Base-by-base conservation (phyloP, 53 echinoderm and acorn worm species). In the Holothuria leucospilota region DNA sequence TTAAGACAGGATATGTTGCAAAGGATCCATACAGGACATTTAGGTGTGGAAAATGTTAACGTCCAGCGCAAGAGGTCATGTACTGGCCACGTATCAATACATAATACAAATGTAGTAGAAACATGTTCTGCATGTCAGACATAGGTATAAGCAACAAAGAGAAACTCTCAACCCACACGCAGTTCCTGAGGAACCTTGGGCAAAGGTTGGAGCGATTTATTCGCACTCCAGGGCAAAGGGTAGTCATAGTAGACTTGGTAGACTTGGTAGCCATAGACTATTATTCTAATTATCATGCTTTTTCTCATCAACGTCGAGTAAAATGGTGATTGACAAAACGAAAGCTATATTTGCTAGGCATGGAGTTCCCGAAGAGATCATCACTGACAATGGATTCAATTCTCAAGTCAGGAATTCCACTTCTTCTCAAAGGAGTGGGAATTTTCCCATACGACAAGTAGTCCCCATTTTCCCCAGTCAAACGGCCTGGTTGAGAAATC, bases 331-430 rank as follows among this genome's bases (percentile, higher is more conserved):
- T n/a, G n/a, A n/a, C n/a, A 20, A 68, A 62, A 77, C 84, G 68
- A 88, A 77, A 68, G 25, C 87, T 10, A 68, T 90, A 6, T 90
- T 90, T 84, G 87, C 87, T 34, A 27, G 91, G 6, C 91, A 91
- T 25, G 77, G 87, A 71, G 71, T 62, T 20, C 71, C 38, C 0
- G 71, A 71, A 16, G 51, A 80, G 69, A 30, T 90, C 10, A 60
- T 90, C 30, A 67, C 38, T 0, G 90, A 86, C 39, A 91, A 86
- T 71, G 87, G 91, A 27, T 77, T 6, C 89, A 89, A 40, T 84
- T 58, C 51, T 64, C 78, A 62, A 87, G 87, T 61, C 28, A 34
- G 25, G 89, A 84, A 59, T 84, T 89, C 20, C 12, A 38, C 23
- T 23, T 61, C 13, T 89, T 89, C 26, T 64, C 63, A 46, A 62